Conservation (phyloP, 2,113 vertebrate species). For the Vireo altiloquus region DNA sequence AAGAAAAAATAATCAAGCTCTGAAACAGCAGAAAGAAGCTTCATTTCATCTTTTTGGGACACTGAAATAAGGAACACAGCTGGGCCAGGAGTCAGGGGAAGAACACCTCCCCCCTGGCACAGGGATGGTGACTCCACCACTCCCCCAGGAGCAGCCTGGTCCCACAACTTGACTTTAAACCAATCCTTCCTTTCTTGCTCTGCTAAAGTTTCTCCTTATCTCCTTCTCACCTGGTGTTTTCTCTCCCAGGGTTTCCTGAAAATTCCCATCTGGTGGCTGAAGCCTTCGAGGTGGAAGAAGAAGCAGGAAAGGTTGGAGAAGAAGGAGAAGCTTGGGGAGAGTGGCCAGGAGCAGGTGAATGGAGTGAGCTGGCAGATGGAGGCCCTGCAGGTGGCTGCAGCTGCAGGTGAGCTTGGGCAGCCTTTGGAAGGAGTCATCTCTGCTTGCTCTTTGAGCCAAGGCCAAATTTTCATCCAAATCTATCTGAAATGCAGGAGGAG, state of each 20-base stretch:
- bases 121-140: neutral
- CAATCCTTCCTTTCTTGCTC: neutral
- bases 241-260: conserved; percentile 84
- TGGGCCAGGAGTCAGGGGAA: too few relatives aligned
- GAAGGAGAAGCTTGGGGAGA: neutral
- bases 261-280: conserved; percentile 81
- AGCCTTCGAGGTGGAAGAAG: too few relatives aligned
- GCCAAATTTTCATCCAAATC: too few relatives aligned
- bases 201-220: neutral
- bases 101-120: too few relatives aligned
- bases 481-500: too few relatives aligned
- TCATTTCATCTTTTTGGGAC: too few relatives aligned
- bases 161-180: neutral
- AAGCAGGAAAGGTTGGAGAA: too few relatives aligned
- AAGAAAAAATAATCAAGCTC: too few relatives aligned
- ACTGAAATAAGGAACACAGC: too few relatives aligned
- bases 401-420: conserved; percentile 59
- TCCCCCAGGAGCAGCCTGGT: neutral
- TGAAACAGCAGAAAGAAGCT: too few relatives aligned
- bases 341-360: conserved; percentile 8
- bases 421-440: neutral
- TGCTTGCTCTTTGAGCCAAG: neutral
- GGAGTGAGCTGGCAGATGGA: conserved; percentile 33
- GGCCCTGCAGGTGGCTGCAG: conserved; percentile 22
- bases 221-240: neutral